Evolutionary conservation across 2,888 invertebrate species (phyloP), one percentile per base, ranked within the genome.

Genomic region (Rhingia rostrata): DNA sequence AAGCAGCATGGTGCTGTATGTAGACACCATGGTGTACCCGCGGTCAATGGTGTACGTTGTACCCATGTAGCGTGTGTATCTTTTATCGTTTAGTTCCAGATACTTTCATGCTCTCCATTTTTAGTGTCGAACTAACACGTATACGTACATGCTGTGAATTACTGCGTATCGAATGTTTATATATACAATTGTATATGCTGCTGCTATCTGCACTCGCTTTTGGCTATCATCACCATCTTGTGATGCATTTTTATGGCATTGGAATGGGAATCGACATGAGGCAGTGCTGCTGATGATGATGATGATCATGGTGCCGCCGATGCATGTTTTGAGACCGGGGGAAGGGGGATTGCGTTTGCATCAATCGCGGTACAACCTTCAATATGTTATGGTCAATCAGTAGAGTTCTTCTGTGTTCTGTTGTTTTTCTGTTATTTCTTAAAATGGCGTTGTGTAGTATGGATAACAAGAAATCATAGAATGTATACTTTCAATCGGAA

Each of bases 21-120:
- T 41, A 41, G 41, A 41, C 58, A 78, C 22, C 51, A 79, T 58
- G 56, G 56, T 73, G 22, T 58, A 58, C 67, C 1, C 22, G 22
- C 22, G 43, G 47, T 30, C 69, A 58, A 61, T 73, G 32, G 53
- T 53, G 41, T 39, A 72, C 35, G 64, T 10, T 41, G 22, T 49
- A 14, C 14, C 12, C 30, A 37, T 63, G 58, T 53, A 67, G 73
- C 54, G 41, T 56, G 61, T 53, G 43, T 70, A 58, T 80, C 32
- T 79, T 80, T 79, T 70, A 84, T 72, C 84, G 74, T 84, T 84
- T 75, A 84, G 84, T 84, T 84, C 75, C 84, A 84, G 80, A 80
- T 84, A 84, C 84, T 84, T 80, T 84, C 61, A 84, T 84, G 80
- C 84, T 70, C 80, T 84, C 84, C 84, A 84, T 80, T 75, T 84